These are phyloP conservation scores for Steinernema feltiae DNA, from an alignment of 1,140 invertebrate species.

Conservation along the genomic window DNA sequence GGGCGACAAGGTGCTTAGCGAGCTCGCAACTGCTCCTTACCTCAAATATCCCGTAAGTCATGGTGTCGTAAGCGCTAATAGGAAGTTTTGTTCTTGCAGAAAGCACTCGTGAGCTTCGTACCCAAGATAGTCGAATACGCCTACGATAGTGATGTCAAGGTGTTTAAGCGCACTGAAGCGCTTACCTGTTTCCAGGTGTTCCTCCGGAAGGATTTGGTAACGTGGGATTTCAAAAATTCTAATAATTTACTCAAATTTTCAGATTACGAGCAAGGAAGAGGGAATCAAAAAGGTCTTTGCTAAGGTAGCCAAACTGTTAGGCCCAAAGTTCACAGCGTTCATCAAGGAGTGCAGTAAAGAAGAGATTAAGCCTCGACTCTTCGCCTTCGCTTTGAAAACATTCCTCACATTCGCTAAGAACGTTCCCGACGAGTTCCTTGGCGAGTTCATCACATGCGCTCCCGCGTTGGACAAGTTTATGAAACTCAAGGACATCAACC, in stretches of 20 bases:
- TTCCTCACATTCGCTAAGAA: slow-evolving; percentile 1
- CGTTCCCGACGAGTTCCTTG: not conserved
- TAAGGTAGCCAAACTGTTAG: not conserved
- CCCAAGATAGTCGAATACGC: not conserved
- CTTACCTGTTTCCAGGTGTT: not conserved
- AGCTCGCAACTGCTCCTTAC: slow-evolving; percentile 5
- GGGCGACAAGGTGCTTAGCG: slow-evolving; percentile 2
- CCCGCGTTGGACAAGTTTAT: not conserved
- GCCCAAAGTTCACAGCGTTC: not conserved
- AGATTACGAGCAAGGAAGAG: not conserved
- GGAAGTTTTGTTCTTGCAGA: not conserved
- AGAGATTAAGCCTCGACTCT: not conserved
- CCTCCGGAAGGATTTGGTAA: not conserved
- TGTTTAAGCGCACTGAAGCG: not conserved
- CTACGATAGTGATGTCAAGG: not conserved
- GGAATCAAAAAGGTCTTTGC: not conserved
- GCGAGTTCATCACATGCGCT: not conserved
- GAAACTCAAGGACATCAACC: not conserved
- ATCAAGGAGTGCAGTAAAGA: slow-evolving; percentile 6
- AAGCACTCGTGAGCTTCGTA: not conserved
- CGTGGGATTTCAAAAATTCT: not conserved
- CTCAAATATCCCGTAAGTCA: slow-evolving; percentile 9
- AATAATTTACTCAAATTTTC: not conserved
- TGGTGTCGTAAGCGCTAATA: not conserved
- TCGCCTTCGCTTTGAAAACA: not conserved